Evolutionary conservation across 2,888 invertebrate species (phyloP).

Genomic region (Euclidia mi): DNA sequence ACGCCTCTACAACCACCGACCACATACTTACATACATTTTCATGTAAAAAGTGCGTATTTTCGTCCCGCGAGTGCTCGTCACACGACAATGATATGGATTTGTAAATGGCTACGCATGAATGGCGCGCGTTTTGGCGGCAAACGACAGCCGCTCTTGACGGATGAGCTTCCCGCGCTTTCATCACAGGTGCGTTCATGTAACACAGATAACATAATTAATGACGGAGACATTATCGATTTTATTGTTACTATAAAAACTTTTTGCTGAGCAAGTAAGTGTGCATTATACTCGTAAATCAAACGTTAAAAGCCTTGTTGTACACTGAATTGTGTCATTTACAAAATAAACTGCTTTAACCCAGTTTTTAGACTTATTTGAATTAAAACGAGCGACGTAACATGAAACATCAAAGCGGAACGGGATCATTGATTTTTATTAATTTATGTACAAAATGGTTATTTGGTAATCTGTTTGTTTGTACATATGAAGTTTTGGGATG

Average conservation of each 20-base stretch:
- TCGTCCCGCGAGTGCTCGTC: conserved; percentile 56
- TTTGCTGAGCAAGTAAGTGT: conserved; percentile 42
- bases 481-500: conserved; percentile 32
- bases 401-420: conserved; percentile 71
- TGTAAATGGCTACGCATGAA: conserved; percentile 73
- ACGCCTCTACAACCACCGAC: background rate
- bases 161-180: conserved; percentile 84
- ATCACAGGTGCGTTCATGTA: conserved; percentile 86
- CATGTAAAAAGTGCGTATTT: conserved; percentile 49
- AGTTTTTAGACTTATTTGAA: conserved; percentile 74
- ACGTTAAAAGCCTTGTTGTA: conserved; percentile 57
- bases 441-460: conserved; percentile 43
- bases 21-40: conserved; percentile 16
- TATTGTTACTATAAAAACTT: conserved; percentile 48
- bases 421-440: conserved; percentile 61
- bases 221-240: conserved; percentile 58
- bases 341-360: conserved; percentile 75
- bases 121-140: conserved; percentile 78
- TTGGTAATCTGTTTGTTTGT: conserved; percentile 25
- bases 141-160: conserved; percentile 78
- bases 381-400: conserved; percentile 58
- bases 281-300: conserved; percentile 57
- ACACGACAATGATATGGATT: conserved; percentile 74
- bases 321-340: conserved; percentile 73
- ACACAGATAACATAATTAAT: conserved; percentile 72